These are phyloP conservation scores for Heloderma charlesbogerti DNA, from an alignment of 2,113 vertebrate species.

Conservation along the genomic window DNA sequence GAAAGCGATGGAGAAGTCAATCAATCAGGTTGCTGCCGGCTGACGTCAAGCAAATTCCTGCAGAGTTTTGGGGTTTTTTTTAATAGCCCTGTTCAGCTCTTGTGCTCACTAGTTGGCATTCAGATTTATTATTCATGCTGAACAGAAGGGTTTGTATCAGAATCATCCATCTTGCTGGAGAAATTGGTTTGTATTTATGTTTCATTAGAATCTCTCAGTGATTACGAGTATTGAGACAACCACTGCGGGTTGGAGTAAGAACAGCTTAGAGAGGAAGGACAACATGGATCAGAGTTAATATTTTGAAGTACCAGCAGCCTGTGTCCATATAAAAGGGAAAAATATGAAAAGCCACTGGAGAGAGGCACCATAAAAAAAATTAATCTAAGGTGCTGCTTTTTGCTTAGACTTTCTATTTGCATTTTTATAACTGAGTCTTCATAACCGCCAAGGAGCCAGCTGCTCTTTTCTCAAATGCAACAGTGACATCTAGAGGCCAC, in stretches of 20 bases:
- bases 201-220: not conserved
- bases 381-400: not conserved
- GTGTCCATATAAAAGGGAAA: not conserved
- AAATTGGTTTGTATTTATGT: conserved; percentile 6
- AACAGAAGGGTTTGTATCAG: not conserved
- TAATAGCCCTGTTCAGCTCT: not conserved
- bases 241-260: not conserved
- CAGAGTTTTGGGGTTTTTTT: not conserved
- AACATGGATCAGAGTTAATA: not conserved
- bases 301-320: not conserved
- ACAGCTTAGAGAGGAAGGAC: not conserved
- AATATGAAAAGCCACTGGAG: not conserved
- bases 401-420: not conserved
- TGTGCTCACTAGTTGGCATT: not conserved
- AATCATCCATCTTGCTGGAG: not conserved
- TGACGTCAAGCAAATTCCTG: not conserved
- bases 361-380: not conserved
- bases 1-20: not conserved
- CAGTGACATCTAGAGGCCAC: conserved; percentile 13
- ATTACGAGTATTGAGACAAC: not conserved
- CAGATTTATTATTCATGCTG: not conserved
- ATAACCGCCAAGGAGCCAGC: not conserved
- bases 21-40: not conserved
- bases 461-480: not conserved
- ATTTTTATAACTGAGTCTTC: not conserved